Conservation (phyloP, 2,797 vertebrate genomes). For the Smutsia temminckii region DNA sequence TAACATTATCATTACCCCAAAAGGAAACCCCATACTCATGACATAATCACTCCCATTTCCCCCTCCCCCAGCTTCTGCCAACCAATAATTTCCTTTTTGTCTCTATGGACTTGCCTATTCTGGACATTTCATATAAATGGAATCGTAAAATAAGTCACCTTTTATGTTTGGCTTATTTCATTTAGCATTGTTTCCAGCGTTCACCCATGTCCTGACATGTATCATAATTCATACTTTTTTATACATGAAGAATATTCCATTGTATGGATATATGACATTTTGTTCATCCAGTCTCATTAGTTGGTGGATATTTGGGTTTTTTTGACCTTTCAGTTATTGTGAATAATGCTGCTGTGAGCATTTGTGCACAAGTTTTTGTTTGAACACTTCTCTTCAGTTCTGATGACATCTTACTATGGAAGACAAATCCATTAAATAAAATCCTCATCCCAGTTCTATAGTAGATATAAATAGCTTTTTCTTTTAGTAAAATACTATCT, state of each 20-base stretch:
- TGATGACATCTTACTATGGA: background rate
- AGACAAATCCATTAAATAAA: background rate
- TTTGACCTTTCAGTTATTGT: background rate
- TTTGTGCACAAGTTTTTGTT: background rate
- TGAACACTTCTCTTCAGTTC: background rate
- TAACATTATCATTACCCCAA: background rate
- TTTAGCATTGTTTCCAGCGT: background rate
- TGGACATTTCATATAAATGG: background rate
- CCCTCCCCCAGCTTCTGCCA: no score
- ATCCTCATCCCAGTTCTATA: background rate
- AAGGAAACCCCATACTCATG: background rate
- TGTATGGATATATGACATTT: background rate
- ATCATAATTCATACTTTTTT: background rate
- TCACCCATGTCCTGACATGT: background rate
- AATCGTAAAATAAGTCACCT: background rate
- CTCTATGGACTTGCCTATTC: background rate
- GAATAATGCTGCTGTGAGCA: background rate
- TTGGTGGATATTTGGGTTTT: background rate
- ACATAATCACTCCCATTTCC: background rate
- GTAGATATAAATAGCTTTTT: conserved; percentile 8
- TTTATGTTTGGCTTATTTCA: background rate
- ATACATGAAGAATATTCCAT: background rate
- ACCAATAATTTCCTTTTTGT: background rate
- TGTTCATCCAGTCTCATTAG: background rate
- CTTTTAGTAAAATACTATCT: background rate